phyloP scores from a whole-genome alignment of 2,113 vertebrate species.

The Catagonus wagneri region DNA sequence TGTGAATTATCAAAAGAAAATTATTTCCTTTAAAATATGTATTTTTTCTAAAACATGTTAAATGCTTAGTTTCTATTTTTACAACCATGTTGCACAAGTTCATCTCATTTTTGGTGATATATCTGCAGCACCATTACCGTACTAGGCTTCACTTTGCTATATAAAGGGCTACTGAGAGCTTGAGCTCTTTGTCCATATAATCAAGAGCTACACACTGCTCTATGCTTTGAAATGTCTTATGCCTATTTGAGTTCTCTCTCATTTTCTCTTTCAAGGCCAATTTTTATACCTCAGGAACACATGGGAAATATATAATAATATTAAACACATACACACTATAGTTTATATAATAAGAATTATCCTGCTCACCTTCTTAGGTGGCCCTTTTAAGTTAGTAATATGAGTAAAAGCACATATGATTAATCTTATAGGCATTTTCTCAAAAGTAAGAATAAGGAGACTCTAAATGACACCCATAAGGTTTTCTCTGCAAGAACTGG shows the following conservation, averaged over 20 bases:
- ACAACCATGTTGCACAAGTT: neutral
- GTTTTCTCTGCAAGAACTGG: neutral
- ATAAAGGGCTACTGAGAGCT: neutral
- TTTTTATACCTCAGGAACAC: neutral
- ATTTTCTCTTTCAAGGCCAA: neutral
- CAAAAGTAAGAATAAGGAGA: neutral
- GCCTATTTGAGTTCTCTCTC: neutral
- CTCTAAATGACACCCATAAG: neutral
- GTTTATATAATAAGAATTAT: neutral
- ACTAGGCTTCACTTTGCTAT: neutral
- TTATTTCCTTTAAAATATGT: neutral
- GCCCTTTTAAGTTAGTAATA: neutral
- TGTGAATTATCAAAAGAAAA: neutral
- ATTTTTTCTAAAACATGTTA: neutral
- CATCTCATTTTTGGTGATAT: neutral
- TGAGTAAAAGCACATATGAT: neutral
- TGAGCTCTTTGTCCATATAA: neutral
- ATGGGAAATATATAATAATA: neutral
- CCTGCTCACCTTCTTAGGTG: neutral
- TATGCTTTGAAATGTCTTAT: neutral
- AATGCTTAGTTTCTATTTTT: neutral
- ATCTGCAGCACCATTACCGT: neutral
- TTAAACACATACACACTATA: no score
- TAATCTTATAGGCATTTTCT: neutral
- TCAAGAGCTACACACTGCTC: neutral